Evolutionary conservation across 2,888 invertebrate species (phyloP), one percentile per base, ranked within the genome.

Genomic region (Anaspis maculata): DNA sequence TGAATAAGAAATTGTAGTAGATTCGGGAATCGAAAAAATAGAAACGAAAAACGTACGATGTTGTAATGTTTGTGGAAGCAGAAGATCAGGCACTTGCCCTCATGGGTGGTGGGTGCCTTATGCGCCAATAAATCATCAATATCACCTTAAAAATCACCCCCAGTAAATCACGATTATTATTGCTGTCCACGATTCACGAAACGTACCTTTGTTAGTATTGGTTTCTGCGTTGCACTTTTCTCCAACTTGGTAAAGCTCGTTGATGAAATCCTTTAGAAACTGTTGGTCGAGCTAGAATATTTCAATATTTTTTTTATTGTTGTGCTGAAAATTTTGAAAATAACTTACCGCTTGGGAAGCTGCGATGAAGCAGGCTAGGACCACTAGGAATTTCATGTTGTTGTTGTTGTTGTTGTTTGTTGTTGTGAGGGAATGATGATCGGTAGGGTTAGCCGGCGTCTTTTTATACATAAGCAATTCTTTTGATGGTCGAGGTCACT

Each of bases 361-460:
- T 5, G 39, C 23, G 23, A 43, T 26, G 5, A 41, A 13, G 16
- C 37, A 37, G 22, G 26, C 32, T 5, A 49, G 27, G 32, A 39
- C 5, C 19, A 42, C 27, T 22, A 48, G 23, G 9, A 44, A 24
- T 22, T 44, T 47, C 49, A 49, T 49, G 30, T 44, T 48, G 11
- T 14, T 16, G 2, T n/a, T n/a, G n/a, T n/a, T n/a, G n/a, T n/a
- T n/a, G n/a, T n/a, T n/a, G n/a, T n/a, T n/a, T n/a, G n/a, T n/a
- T n/a, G n/a, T n/a, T n/a, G n/a, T n/a, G n/a, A n/a, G n/a, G n/a
- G n/a, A n/a, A n/a, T n/a, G n/a, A n/a, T n/a, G n/a, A n/a, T n/a
- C n/a, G n/a, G n/a, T n/a, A n/a, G n/a, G n/a, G n/a, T n/a, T n/a
- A n/a, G n/a, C n/a, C n/a, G n/a, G n/a, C n/a, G n/a, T n/a, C n/a